Conservation (phyloP, 2,888 invertebrate genomes). For the Chaitophorus viminalis region DNA sequence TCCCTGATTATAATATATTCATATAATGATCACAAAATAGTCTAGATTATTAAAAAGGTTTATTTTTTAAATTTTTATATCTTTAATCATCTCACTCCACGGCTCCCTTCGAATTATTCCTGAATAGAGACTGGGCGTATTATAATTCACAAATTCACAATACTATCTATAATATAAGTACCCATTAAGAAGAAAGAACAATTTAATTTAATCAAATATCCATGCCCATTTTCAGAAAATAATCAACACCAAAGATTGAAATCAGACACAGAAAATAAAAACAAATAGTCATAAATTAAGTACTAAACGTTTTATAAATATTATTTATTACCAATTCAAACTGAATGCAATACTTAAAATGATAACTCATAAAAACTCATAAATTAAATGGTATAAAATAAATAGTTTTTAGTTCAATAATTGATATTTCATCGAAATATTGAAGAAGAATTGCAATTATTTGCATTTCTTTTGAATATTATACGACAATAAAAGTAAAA, state of each 20-base stretch:
- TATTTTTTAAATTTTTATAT: background rate
- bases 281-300: background rate
- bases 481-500: too few relatives aligned
- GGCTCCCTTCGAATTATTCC: background rate
- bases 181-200: background rate
- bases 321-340: background rate
- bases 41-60: background rate
- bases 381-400: background rate
- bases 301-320: background rate
- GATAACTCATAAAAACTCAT: background rate
- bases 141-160: background rate
- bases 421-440: too few relatives aligned
- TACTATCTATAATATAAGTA: background rate
- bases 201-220: background rate
- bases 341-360: background rate
- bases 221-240: background rate
- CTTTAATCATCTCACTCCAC: background rate
- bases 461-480: too few relatives aligned
- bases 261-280: background rate
- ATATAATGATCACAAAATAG: conserved; percentile 26
- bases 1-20: background rate
- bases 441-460: too few relatives aligned
- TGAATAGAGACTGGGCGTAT: background rate
- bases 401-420: too few relatives aligned
- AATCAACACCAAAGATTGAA: background rate